phyloP scores from a whole-genome alignment of 2,797 vertebrate genomes.

The Pyrocephalus nanus region DNA sequence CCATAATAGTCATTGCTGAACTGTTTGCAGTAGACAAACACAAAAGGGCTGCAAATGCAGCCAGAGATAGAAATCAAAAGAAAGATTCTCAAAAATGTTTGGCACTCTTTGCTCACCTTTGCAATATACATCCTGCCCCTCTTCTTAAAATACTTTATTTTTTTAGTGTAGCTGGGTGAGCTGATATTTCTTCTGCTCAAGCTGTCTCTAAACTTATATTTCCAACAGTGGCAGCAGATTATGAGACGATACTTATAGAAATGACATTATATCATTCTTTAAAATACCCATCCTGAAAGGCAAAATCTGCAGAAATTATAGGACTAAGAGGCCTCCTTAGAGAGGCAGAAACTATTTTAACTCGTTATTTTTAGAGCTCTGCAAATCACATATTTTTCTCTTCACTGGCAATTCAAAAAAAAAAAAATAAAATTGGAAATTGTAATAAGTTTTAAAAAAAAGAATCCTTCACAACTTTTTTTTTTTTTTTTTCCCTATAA shows the following conservation, averaged over 20 bases:
- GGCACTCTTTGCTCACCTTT: conserved; percentile 40
- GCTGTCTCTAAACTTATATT: conserved; percentile 42
- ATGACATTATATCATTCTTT: conserved; percentile 61
- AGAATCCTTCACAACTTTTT: conserved; percentile 44
- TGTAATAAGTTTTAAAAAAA: conserved; percentile 41
- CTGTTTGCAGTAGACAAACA: conserved; percentile 2
- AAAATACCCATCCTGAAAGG: conserved; percentile 62
- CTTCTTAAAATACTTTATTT: neutral
- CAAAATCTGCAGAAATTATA: conserved; percentile 66
- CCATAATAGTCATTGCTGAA: neutral
- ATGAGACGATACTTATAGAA: conserved; percentile 47
- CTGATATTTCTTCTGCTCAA: conserved; percentile 52
- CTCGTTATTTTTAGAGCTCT: conserved; percentile 66
- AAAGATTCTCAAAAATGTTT: conserved; percentile 3
- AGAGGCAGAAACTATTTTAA: conserved; percentile 69
- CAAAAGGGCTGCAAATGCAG: neutral
- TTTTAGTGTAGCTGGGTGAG: conserved; percentile 10
- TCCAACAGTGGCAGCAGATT: conserved; percentile 50
- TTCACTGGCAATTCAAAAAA: conserved; percentile 49
- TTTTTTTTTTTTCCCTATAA: neutral
- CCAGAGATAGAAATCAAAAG: neutral
- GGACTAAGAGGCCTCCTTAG: conserved; percentile 62
- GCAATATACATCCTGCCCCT: neutral
- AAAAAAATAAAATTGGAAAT: conserved; percentile 35
- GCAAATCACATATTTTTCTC: conserved; percentile 64